Evolutionary conservation across 2,113 vertebrate genomes (phyloP), one percentile per base, ranked within the genome.

Genomic region (Canis aureus): DNA sequence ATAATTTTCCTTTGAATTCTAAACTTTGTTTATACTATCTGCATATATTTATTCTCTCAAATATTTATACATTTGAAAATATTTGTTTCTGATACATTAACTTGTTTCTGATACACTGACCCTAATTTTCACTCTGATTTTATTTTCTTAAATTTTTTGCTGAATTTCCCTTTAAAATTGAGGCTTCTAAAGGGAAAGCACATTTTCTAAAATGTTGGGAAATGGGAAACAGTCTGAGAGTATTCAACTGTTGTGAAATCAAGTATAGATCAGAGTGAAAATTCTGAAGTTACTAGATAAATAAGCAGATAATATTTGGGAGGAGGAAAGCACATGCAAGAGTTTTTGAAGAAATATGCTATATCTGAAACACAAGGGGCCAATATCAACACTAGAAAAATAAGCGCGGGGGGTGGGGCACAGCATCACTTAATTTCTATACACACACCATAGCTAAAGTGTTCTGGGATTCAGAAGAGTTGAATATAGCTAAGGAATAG

Each of bases 81-180:
- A 62, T 55, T 57, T 59, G 4, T 53, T 55, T 55, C 12, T 55
- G 55, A 16, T 29, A 71, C 5, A 23, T 8, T 73, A 73, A 35
- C 53, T 82, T 78, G 2, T 55, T 83, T 64, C 53, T 62, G 17
- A 66, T 51, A 94, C 8, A 29, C 7, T 74, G 93, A 85, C 32
- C 20, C 89, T 57, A 59, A 66, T 92, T n/a, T 91, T 96, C 51
- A 32, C 12, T 82, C 49, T 83, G 38, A 83, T 59, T 76, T 92
- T 17, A 90, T 89, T 89, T 86, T 90, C 60, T 69, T 78, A 86
- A 32, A 60, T 67, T 78, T 83, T 67, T 66, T 88, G 22, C 11
- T 91, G 32, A 89, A 49, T 38, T 93, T 82, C 43, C 29, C 60
- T 94, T 95, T 71, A 82, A 95, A 95, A 62, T 10, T 29, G 17